Evolutionary conservation across 2,797 vertebrate genomes (phyloP).

Genomic region (Leptatherina wallacei): DNA sequence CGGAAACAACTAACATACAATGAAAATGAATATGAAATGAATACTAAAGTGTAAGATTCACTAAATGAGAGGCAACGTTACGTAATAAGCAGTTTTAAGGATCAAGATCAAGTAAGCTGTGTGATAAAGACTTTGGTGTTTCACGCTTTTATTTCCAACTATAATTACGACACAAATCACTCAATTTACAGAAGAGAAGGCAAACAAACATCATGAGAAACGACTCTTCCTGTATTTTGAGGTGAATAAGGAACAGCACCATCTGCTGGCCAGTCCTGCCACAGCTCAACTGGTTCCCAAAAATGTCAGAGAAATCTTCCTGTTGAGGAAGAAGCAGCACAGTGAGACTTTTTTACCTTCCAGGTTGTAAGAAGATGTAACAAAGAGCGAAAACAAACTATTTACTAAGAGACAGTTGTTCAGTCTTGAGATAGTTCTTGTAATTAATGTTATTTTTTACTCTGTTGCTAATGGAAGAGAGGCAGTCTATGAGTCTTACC

Average conservation of each 20-base stretch:
- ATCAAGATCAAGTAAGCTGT: background rate
- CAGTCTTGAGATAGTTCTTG: slow-evolving; percentile 16
- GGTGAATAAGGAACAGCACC: slow-evolving; percentile 25
- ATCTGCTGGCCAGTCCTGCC: slow-evolving; percentile 15
- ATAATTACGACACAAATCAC: background rate
- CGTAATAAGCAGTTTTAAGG: background rate
- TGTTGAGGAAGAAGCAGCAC: background rate
- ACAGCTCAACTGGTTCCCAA: background rate
- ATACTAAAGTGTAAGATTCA: no score
- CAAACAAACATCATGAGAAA: background rate
- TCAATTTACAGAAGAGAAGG: no score
- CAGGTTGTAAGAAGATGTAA: background rate
- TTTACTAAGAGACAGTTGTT: slow-evolving; percentile 26
- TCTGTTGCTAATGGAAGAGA: slow-evolving; percentile 52
- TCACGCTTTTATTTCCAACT: background rate
- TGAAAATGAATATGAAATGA: no score
- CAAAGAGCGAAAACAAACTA: background rate
- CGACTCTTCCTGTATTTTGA: background rate
- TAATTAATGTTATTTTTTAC: slow-evolving; percentile 64
- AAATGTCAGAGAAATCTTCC: background rate
- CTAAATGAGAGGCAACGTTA: no score
- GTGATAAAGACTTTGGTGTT: background rate
- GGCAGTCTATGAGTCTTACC: slow-evolving; percentile 45
- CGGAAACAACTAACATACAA: no score
- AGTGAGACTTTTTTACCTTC: background rate